Evolutionary conservation across 2,113 vertebrate genomes (phyloP), one percentile per base, ranked within the genome.

Genomic region (Pseudorhombus dupliciocellatus): DNA sequence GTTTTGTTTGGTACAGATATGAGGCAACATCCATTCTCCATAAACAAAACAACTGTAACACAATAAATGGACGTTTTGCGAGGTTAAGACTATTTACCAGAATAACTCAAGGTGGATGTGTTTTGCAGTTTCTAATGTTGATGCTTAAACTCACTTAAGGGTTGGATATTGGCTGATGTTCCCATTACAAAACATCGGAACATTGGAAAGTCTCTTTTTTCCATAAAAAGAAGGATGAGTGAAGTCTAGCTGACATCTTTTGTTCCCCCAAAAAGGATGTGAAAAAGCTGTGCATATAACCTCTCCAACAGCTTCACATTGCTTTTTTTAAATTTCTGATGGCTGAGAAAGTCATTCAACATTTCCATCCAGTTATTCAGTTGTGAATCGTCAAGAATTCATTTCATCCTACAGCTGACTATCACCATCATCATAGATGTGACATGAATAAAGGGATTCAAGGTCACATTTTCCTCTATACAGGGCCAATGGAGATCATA

Each of bases 381-480:
- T 70, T 68, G 75, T 80, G 40, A 78, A 60, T 73, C 48, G 65
- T 75, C 53, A 56, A 51, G 51, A 20, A 50, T 83, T 75, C 79
- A 86, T 83, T 86, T 81, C 67, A 58, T 64, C 34, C 56, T 52
- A 24, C 11, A 54, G 28, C 57, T 75, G 64, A 66, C 66, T 66
- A 78, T 85, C 63, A 57, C 72, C 56, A 62, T 64, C 61, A 66
- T 31, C 31, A 64, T 82, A 62, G 77, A 79, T 71, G 54, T 75
- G 20, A 46, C 42, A 5, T 18, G 16, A 31, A 54, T 15, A 70
- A 58, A 78, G 71, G 67, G 78, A 84, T 62, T 83, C 62, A 83
- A 75, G 83, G 81, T 66, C 79, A 84, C 56, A 52, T 68, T 70
- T 75, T 62, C 79, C 70, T 54, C 69, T 64, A 81, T 83, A 63